Conservation (phyloP, 2,113 vertebrate species). For the Charadrius vociferus region DNA sequence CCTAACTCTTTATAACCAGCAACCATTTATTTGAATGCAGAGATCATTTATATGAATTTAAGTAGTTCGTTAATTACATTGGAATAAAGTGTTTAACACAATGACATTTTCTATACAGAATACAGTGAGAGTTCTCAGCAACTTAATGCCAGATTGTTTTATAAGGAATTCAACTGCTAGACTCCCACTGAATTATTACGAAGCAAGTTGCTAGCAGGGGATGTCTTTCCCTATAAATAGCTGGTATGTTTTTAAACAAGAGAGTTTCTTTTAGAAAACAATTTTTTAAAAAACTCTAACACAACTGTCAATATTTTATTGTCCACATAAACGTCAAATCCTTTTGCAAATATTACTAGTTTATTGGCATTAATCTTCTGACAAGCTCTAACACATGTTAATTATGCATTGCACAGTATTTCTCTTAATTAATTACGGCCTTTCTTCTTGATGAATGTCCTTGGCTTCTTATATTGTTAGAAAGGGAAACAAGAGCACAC, state of each 20-base stretch:
- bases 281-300: neutral
- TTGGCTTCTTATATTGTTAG: neutral
- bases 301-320: neutral
- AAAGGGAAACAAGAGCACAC: neutral
- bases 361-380: neutral
- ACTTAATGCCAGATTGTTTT: neutral
- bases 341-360: neutral
- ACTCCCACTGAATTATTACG: neutral
- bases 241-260: neutral
- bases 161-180: neutral
- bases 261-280: neutral
- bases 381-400: conserved; percentile 16
- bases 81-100: neutral
- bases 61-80: neutral
- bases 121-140: neutral
- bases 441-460: conserved; percentile 5
- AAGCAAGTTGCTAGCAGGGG: neutral
- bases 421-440: neutral
- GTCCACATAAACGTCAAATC: neutral
- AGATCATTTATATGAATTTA: neutral
- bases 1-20: neutral
- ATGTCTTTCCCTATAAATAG: neutral
- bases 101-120: neutral
- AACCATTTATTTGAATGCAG: neutral
- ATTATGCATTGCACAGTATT: conserved; percentile 2